Evolutionary conservation across 2,888 invertebrate genomes (phyloP).

Genomic region (Aspidapion aeneum): DNA sequence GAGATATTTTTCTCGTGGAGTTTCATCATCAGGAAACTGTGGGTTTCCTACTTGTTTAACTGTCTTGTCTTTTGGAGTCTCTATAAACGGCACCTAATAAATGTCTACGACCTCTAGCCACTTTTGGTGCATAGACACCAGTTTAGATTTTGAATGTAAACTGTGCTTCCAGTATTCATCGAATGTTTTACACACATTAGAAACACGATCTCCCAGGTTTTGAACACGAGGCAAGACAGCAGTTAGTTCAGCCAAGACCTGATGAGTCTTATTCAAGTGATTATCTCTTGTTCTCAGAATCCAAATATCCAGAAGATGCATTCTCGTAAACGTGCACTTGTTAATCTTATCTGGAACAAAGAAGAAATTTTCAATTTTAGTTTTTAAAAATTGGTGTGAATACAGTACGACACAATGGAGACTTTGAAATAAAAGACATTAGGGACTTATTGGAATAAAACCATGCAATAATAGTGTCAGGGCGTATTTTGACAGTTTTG

Average conservation of each 20-base stretch:
- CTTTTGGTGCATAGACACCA: not conserved
- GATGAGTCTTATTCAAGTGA: not conserved
- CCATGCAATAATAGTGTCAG: no score
- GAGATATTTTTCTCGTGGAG: constrained; percentile 13
- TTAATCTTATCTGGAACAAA: not conserved
- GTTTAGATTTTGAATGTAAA: not conserved
- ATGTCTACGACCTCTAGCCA: not conserved
- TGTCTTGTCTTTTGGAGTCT: not conserved
- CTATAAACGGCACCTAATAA: not conserved
- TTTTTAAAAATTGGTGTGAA: no score
- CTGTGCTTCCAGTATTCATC: not conserved
- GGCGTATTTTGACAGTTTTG: no score
- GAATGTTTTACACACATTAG: not conserved
- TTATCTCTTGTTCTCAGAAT: not conserved
- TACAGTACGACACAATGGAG: no score
- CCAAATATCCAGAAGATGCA: not conserved
- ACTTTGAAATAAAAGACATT: no score
- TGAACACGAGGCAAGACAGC: not conserved
- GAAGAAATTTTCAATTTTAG: not conserved
- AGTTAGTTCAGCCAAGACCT: not conserved
- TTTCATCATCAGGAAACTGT: not conserved
- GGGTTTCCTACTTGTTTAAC: not conserved
- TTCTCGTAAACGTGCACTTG: not conserved
- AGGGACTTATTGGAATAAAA: no score
- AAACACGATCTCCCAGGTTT: not conserved